Percentiles rank a stretch among this genome's conserved stretches.
Evolutionary conservation across 2,113 vertebrate genomes (phyloP).

Genomic region (cattle (Bos taurus)): DNA sequence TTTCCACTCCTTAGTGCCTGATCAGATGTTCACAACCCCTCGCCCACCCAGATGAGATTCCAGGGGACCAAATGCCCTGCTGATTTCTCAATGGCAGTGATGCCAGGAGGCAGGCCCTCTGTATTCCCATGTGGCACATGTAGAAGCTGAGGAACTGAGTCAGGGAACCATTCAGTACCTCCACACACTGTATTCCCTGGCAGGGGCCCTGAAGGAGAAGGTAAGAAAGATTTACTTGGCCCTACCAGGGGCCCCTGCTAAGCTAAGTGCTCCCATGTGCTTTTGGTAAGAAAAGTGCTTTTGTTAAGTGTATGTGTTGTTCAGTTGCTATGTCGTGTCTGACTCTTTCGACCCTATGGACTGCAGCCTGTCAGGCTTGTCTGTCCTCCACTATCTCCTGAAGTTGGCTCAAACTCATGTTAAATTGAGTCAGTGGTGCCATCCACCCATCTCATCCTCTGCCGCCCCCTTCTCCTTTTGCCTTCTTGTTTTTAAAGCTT

Average conservation of each 20-base stretch:
- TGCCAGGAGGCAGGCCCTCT: background rate
- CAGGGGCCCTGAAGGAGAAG: background rate
- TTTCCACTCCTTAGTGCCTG: background rate
- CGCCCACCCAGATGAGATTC: background rate
- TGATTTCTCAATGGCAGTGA: background rate
- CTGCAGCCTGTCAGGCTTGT: background rate
- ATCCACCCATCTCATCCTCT: background rate
- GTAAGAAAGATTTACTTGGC: background rate
- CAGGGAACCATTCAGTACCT: background rate
- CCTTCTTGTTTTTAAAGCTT: background rate
- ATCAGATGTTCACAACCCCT: background rate
- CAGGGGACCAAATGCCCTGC: background rate
- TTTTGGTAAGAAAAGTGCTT: background rate
- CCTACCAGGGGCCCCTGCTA: accelerated
- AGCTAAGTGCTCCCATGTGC: background rate
- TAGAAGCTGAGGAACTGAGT: background rate
- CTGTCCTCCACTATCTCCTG: background rate
- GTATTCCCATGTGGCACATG: background rate
- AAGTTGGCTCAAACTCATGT: background rate
- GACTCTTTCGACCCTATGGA: background rate
- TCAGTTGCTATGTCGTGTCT: background rate
- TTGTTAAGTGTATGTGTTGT: background rate
- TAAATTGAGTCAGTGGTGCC: background rate
- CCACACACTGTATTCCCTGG: background rate
- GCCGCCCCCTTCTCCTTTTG: background rate